phyloP scores from a whole-genome alignment of 2,113 vertebrate species.

The Paramormyrops kingsleyae region DNA sequence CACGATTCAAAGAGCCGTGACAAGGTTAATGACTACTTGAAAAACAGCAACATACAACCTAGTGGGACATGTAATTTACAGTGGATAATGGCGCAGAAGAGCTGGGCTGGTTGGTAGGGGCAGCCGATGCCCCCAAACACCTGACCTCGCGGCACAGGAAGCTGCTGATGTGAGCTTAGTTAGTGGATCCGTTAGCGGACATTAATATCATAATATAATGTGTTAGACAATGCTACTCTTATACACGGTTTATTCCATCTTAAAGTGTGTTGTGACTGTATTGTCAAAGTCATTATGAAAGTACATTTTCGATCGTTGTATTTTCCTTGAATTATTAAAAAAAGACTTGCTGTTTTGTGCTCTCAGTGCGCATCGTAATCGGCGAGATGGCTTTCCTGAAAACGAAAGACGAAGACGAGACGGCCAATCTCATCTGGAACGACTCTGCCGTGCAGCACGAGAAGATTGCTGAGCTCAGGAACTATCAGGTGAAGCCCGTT shows the following conservation, averaged over 20 bases:
- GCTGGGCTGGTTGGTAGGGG: background rate
- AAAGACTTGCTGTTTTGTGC: slow-evolving; percentile 26
- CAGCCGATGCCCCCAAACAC: background rate
- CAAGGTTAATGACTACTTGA: background rate
- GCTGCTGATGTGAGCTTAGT: background rate
- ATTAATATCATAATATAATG: background rate
- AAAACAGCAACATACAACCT: background rate
- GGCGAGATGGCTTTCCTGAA: slow-evolving; percentile 84
- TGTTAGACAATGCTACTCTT: background rate
- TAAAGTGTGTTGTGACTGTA: background rate
- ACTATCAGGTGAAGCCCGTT: slow-evolving; percentile 78
- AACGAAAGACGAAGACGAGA: slow-evolving; percentile 87
- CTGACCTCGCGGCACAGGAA: background rate
- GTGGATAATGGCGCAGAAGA: background rate
- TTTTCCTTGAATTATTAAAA: background rate
- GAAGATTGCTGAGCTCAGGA: slow-evolving; percentile 90
- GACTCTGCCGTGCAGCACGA: slow-evolving; percentile 94
- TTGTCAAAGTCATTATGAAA: background rate
- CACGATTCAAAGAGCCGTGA: background rate
- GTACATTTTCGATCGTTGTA: background rate
- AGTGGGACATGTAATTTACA: background rate
- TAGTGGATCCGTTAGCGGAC: background rate
- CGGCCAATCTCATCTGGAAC: slow-evolving; percentile 94
- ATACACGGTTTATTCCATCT: background rate
- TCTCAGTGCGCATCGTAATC: slow-evolving; percentile 80